These are phyloP conservation scores for Apantesis nais DNA, from an alignment of 2,888 invertebrate species.

Conservation along the genomic window DNA sequence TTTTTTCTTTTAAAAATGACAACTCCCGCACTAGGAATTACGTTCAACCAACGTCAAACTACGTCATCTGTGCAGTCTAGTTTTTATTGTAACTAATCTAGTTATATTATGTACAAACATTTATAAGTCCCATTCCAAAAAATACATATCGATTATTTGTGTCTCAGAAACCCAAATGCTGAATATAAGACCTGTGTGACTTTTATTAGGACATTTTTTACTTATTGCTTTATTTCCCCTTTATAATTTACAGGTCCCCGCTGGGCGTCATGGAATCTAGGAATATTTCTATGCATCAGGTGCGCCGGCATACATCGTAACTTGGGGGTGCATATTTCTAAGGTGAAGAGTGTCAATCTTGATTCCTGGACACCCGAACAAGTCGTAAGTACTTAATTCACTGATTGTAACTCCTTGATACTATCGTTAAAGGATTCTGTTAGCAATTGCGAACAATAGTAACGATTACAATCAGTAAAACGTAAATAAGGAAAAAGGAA, in stretches of 20 bases:
- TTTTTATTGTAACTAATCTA: no score
- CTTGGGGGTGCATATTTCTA: conserved; percentile 99
- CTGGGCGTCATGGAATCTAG: conserved; percentile 99
- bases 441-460: not conserved
- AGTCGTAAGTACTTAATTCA: conserved; percentile 85
- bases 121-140: no score
- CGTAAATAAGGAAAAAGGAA: no score
- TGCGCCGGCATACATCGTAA: conserved; percentile 99
- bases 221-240: not conserved
- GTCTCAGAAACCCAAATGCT: not conserved
- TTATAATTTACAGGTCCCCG: conserved; percentile 93
- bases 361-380: conserved; percentile 99
- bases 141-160: not conserved
- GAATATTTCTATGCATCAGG: conserved; percentile 98
- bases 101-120: no score
- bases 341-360: conserved; percentile 98
- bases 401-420: not conserved
- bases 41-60: no score
- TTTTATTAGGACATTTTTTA: not conserved
- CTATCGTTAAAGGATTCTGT: no score
- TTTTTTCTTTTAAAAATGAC: no score
- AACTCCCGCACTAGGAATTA: no score
- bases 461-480: not conserved
- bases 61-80: no score
- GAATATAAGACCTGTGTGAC: not conserved